phyloP scores from a whole-genome alignment of 1,140 invertebrate genomes.

The Kradibia gibbosae region DNA sequence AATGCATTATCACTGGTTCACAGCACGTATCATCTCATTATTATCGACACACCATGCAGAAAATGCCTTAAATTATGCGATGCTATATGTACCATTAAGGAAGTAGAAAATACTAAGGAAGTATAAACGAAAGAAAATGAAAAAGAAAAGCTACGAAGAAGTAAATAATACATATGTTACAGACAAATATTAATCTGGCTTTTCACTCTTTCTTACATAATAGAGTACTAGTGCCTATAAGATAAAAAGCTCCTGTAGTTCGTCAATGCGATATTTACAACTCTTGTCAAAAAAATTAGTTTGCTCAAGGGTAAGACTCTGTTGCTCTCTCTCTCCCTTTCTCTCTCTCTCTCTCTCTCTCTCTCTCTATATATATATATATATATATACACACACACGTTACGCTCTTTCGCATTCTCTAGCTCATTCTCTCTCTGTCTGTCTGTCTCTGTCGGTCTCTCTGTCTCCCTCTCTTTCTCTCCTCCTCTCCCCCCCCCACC shows the following conservation, averaged over 20 bases:
- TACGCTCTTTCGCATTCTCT: background rate
- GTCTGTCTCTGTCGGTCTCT: background rate
- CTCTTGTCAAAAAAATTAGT: conserved; percentile 46
- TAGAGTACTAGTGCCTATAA: background rate
- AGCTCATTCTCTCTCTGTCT: background rate
- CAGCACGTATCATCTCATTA: background rate
- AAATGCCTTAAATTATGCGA: too few species aligned
- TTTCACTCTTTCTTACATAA: background rate
- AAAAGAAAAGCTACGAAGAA: background rate
- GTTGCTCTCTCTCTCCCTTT: background rate
- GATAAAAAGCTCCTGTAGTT: conserved; percentile 7
- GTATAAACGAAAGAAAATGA: too few species aligned
- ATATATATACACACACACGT: too few species aligned
- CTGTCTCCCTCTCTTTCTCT: conserved; percentile 12
- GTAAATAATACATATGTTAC: conserved; percentile 28
- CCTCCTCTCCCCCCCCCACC: too few species aligned
- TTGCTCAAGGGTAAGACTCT: background rate
- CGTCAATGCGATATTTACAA: background rate
- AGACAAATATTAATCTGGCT: background rate
- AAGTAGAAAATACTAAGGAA: background rate
- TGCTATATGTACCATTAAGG: background rate
- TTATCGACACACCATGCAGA: background rate
- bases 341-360: background rate
- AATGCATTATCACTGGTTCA: background rate
- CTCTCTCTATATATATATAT: too few species aligned